Evolutionary conservation across 2,797 vertebrate species (phyloP), one percentile per base, ranked within the genome.

Genomic region (Natrix natrix): DNA sequence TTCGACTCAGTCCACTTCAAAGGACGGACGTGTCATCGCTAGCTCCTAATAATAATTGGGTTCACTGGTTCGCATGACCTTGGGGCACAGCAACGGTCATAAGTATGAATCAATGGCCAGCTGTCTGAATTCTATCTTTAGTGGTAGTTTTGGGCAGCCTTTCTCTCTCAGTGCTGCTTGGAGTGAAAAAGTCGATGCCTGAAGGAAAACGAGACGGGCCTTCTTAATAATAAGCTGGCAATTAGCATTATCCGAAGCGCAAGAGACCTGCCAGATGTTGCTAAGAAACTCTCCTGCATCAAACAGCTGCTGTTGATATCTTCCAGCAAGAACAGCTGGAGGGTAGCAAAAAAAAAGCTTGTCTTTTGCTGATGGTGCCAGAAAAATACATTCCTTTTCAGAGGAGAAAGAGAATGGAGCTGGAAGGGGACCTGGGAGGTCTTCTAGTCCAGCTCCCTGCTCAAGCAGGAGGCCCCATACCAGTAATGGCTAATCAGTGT

Each of bases 381-480:
- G 3, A 78, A 43, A 78, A 78, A 43, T 78, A 43, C 74, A 22
- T 10, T 43, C 20, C 74, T 10, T 78, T 78, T 48, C 74, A 78
- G 20, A 78, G 74, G 37, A 43, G 1, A 1, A 43, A 22, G 32
- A 8, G 66, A 69, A 32, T 32, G 8, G 24, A 28, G 60, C 24
- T 28, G 60, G 60, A 59, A 59, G 11, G 59, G 57, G 24, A 24
- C 28, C 28, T 66, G 6, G 1, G 63, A 14, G 63, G 28, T 66
- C 63, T 14, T 66, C 63, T n/a, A 66, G 12, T n/a, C 63, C 1
- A 26, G 3, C 28, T 0, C 28, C 0, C 5, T n/a, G 1, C 28
- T 66, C 28, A 6, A 14, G 63, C 28, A 69, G n/a, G 12, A 69
- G 0, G n/a, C 0, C 13, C 28, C 14, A 0, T n/a, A n/a, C 13